Conservation (phyloP, 2,888 invertebrate genomes). For the Alloplasta piceator region DNA sequence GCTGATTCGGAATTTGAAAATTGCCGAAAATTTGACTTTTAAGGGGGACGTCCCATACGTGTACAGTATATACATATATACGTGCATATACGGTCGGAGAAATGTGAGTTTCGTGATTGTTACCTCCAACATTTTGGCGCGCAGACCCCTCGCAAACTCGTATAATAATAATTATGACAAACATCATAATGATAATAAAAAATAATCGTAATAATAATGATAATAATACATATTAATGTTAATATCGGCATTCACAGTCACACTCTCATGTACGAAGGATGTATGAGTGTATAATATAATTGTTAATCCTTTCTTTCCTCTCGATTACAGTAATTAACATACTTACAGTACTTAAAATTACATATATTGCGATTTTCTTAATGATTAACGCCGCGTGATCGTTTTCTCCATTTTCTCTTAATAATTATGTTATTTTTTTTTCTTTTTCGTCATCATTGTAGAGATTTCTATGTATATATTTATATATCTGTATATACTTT, state of each 20-base stretch:
- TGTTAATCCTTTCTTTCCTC: constrained; percentile 34
- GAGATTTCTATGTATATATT: constrained; percentile 39
- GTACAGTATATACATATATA: constrained; percentile 1
- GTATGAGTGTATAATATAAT: constrained; percentile 55
- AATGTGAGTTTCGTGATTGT: constrained; percentile 50
- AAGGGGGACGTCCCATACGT: too few species aligned
- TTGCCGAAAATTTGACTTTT: too few species aligned
- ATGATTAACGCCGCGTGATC: constrained; percentile 68
- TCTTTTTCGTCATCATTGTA: constrained; percentile 48
- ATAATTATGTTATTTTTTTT: constrained; percentile 53
- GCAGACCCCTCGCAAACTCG: constrained; percentile 47
- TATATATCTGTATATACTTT: constrained; percentile 48
- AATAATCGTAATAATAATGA: constrained; percentile 49
- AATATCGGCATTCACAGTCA: constrained; percentile 47
- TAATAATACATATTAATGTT: constrained; percentile 43
- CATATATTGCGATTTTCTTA: constrained; percentile 70
- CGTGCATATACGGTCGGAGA: constrained; percentile 35
- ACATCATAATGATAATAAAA: constrained; percentile 32
- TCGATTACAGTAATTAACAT: constrained; percentile 44
- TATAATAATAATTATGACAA: constrained; percentile 47
- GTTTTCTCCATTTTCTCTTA: constrained; percentile 55
- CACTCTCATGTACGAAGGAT: constrained; percentile 57
- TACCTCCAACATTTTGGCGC: constrained; percentile 52
- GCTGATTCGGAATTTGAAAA: too few species aligned
- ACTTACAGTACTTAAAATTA: constrained; percentile 71